phyloP scores from a whole-genome alignment of 2,888 invertebrate species.

The Aspidapion aeneum region DNA sequence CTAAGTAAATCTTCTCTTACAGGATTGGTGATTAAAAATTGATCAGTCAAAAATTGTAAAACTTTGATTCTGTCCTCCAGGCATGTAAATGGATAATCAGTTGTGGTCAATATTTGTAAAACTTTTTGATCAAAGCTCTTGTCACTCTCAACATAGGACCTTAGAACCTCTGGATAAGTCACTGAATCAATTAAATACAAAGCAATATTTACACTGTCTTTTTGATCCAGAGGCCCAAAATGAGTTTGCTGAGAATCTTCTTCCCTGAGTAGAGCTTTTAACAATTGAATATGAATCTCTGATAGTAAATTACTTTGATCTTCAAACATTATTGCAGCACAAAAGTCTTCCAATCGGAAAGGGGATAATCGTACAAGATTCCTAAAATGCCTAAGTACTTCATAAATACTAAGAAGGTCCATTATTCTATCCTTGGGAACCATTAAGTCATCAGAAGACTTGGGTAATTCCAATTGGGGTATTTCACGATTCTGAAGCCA shows the following conservation, averaged over 20 bases:
- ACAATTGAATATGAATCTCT: slow-evolving; percentile 91
- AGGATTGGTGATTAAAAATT: slow-evolving; percentile 89
- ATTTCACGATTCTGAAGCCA: slow-evolving; percentile 85
- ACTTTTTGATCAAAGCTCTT: slow-evolving; percentile 71
- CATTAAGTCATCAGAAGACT: slow-evolving; percentile 87
- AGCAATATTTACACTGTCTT: slow-evolving; percentile 94
- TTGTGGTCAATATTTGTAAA: slow-evolving; percentile 63
- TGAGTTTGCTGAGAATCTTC: slow-evolving; percentile 94
- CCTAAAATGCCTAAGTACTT: slow-evolving; percentile 90
- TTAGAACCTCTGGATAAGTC: slow-evolving; percentile 93
- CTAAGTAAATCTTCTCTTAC: slow-evolving; percentile 91
- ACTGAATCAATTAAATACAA: slow-evolving; percentile 90
- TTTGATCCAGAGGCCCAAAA: slow-evolving; percentile 95
- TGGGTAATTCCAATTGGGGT: slow-evolving; percentile 71
- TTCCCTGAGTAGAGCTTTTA: slow-evolving; percentile 87
- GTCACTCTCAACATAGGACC: slow-evolving; percentile 90
- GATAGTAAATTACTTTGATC: slow-evolving; percentile 89
- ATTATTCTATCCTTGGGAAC: slow-evolving; percentile 74
- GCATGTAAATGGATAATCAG: slow-evolving; percentile 85
- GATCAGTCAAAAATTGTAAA: slow-evolving; percentile 89
- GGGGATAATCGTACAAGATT: slow-evolving; percentile 90
- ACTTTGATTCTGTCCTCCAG: slow-evolving; percentile 77
- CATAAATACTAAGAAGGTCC: slow-evolving; percentile 86
- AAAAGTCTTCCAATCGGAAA: slow-evolving; percentile 95
- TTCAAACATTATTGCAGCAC: slow-evolving; percentile 86